A percentile compares a stretch with the other conserved stretches of the same genome.
These are phyloP conservation scores for Lepeophtheirus nordmannii DNA, from an alignment of 2,888 invertebrate species.

Conservation along the genomic window DNA sequence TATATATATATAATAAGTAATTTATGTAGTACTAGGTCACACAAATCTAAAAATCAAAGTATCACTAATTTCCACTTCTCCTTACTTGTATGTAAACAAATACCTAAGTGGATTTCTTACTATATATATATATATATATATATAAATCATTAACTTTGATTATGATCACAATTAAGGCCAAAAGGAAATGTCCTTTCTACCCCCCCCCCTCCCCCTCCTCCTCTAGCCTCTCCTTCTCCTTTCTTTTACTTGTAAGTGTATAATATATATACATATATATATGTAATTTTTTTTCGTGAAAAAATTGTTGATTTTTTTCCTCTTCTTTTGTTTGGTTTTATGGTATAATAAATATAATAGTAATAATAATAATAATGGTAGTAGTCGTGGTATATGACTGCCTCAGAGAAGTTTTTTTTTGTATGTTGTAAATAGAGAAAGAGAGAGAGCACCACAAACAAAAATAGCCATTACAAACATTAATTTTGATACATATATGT, in stretches of 20 bases:
- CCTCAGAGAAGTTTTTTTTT: background rate
- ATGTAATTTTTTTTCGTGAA: background rate
- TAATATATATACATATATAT: background rate
- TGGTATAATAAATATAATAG: slow-evolving; percentile 1
- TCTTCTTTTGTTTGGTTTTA: background rate
- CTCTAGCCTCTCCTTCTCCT: background rate
- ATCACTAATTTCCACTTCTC: too few species aligned
- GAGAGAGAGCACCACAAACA: background rate
- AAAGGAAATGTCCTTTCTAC: background rate
- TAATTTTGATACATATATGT: background rate
- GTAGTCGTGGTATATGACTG: background rate
- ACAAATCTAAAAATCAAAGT: too few species aligned
- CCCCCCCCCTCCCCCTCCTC: background rate
- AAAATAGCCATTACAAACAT: background rate
- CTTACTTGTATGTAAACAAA: background rate
- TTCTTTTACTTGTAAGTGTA: background rate
- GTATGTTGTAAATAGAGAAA: background rate
- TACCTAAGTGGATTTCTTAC: too few species aligned
- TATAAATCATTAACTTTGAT: background rate
- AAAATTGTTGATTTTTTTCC: background rate
- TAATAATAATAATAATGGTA: too few species aligned
- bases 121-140: background rate
- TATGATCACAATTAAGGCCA: slow-evolving; percentile 6
- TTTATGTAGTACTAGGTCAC: too few species aligned
- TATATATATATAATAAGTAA: too few species aligned